These are phyloP conservation scores for Chrysomallon squamiferum DNA, from an alignment of 1,140 invertebrate genomes.

Conservation along the genomic window DNA sequence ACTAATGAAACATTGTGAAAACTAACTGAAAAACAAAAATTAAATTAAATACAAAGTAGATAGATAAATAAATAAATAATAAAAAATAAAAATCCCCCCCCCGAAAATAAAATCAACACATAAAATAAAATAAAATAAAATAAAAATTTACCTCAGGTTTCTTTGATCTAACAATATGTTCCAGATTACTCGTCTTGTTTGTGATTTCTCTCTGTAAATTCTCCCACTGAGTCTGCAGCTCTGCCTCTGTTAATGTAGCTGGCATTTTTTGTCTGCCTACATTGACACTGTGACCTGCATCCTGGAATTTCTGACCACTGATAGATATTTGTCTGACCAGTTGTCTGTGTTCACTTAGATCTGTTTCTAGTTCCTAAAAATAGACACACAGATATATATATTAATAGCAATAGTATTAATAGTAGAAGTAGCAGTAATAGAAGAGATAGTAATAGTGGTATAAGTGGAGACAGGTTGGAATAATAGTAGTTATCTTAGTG, in stretches of 20 bases:
- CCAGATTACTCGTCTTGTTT: slow-evolving; percentile 47
- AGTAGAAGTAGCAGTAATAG: background rate
- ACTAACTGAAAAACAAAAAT: no score
- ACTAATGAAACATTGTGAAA: no score
- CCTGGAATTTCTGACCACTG: slow-evolving; percentile 19
- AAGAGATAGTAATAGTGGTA: no score
- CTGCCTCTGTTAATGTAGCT: slow-evolving; percentile 15
- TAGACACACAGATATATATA: background rate
- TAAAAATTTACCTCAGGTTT: slow-evolving; percentile 31
- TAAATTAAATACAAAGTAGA: no score
- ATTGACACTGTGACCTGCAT: slow-evolving; percentile 5
- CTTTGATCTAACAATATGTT: slow-evolving; percentile 34
- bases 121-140: no score
- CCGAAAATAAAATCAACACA: no score
- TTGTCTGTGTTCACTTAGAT: slow-evolving; percentile 47
- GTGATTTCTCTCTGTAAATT: slow-evolving; percentile 37
- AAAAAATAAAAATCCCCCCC: no score
- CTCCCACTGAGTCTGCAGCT: slow-evolving; percentile 45
- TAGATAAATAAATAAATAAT: no score
- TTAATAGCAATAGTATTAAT: background rate
- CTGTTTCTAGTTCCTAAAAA: slow-evolving; percentile 45
- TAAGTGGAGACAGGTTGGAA: no score
- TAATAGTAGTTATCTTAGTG: no score
- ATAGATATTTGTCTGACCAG: slow-evolving; percentile 39
- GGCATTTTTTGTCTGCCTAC: background rate